phyloP scores from a whole-genome alignment of 2,888 invertebrate genomes.

The Griposia aprilina region DNA sequence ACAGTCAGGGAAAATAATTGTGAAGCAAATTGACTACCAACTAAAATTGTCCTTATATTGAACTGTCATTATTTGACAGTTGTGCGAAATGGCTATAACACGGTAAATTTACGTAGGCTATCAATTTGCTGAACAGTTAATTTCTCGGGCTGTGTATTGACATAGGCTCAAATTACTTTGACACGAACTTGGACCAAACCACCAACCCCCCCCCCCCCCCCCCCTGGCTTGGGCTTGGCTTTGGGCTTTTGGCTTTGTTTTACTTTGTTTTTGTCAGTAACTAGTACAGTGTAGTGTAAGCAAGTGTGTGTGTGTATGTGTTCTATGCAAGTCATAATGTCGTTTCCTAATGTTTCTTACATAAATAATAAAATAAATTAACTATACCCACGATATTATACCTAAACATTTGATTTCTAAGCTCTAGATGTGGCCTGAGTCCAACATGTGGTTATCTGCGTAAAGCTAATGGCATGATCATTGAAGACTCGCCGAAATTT shows the following conservation, averaged over 20 bases:
- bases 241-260: too few relatives aligned
- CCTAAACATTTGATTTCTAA: slow-evolving; percentile 1
- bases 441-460: neutral
- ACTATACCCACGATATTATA: neutral
- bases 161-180: neutral
- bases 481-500: slow-evolving; percentile 36
- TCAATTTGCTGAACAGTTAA: neutral
- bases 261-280: too few relatives aligned
- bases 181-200: too few relatives aligned
- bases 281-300: too few relatives aligned
- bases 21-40: neutral
- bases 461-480: neutral
- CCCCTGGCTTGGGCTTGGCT: too few relatives aligned
- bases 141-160: neutral
- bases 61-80: neutral
- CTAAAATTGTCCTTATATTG: neutral
- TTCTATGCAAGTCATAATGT: neutral
- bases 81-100: neutral
- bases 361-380: neutral
- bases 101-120: too few relatives aligned
- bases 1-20: neutral
- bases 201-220: too few relatives aligned
- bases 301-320: too few relatives aligned
- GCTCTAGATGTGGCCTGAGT: neutral
- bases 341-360: neutral